Conservation (phyloP, 2,888 invertebrate species). For the Silvanus unidentatus region DNA sequence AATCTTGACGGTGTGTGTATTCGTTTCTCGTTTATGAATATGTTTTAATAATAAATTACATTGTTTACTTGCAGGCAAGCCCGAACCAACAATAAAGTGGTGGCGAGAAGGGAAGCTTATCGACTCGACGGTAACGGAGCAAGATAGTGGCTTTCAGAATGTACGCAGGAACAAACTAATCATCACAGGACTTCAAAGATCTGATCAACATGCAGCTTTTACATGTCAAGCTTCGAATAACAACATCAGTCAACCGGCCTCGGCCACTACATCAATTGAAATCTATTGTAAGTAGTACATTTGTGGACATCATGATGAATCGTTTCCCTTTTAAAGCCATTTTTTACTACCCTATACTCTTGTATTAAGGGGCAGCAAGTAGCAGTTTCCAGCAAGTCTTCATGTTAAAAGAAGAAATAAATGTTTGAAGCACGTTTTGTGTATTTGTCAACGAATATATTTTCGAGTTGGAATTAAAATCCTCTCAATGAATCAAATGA, state of each 20-base stretch:
- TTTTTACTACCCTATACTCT: too few relatives aligned
- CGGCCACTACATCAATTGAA: constrained; percentile 65
- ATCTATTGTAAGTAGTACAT: constrained; percentile 61
- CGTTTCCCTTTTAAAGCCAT: too few relatives aligned
- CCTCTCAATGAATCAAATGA: too few relatives aligned
- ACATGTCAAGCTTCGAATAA: constrained; percentile 75
- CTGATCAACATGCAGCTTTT: constrained; percentile 68
- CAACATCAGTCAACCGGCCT: constrained; percentile 63
- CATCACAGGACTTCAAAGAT: constrained; percentile 57
- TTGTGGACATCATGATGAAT: constrained; percentile 13
- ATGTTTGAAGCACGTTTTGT: too few relatives aligned
- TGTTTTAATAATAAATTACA: too few relatives aligned
- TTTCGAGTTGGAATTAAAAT: too few relatives aligned
- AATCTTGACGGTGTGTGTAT: neutral
- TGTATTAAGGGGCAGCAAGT: too few relatives aligned
- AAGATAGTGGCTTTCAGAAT: constrained; percentile 45
- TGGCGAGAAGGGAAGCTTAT: constrained; percentile 63
- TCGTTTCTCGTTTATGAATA: too few relatives aligned
- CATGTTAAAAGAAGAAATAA: too few relatives aligned
- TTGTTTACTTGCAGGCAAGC: constrained; percentile 55
- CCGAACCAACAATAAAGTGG: constrained; percentile 69
- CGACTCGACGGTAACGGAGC: constrained; percentile 55
- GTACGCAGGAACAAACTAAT: constrained; percentile 57
- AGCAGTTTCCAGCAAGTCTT: too few relatives aligned
- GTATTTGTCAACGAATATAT: too few relatives aligned